Evolutionary conservation across 2,797 vertebrate species (phyloP).

Genomic region (Pantherophis vulpinus): DNA sequence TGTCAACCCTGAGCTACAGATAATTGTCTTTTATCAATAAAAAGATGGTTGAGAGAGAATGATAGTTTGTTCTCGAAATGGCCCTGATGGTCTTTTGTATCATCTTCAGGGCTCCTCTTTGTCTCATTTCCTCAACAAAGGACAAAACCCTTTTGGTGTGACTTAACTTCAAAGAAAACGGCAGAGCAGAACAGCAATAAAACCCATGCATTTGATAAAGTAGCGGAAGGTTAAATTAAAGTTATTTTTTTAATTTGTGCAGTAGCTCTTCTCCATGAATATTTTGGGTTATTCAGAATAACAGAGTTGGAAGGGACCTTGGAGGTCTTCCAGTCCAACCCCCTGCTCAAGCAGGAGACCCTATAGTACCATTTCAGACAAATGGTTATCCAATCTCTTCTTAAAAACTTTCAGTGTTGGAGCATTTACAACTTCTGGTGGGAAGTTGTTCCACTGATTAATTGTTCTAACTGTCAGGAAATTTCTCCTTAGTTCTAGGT

Average conservation of each 20-base stretch:
- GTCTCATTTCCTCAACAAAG: not conserved
- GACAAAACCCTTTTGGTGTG: not conserved
- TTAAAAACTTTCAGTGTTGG: no score
- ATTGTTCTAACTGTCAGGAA: no score
- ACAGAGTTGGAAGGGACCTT: no score
- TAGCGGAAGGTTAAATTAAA: not conserved
- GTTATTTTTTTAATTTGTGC: not conserved
- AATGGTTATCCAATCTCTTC: no score
- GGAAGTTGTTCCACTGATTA: no score
- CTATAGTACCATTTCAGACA: no score
- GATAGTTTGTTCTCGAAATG: not conserved
- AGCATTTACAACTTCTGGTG: no score
- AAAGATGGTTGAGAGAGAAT: not conserved
- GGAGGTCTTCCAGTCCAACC: no score
- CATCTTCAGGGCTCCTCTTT: not conserved
- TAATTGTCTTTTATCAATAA: not conserved
- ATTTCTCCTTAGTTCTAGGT: no score
- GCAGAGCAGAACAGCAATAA: not conserved
- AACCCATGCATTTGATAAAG: not conserved
- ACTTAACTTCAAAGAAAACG: not conserved
- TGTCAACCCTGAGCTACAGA: no score
- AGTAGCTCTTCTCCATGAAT: not conserved
- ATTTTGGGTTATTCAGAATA: not conserved
- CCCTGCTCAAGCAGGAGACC: no score
- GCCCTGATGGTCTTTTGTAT: not conserved